phyloP scores from a whole-genome alignment of 2,797 vertebrate species.

The Coregonus sp. region DNA sequence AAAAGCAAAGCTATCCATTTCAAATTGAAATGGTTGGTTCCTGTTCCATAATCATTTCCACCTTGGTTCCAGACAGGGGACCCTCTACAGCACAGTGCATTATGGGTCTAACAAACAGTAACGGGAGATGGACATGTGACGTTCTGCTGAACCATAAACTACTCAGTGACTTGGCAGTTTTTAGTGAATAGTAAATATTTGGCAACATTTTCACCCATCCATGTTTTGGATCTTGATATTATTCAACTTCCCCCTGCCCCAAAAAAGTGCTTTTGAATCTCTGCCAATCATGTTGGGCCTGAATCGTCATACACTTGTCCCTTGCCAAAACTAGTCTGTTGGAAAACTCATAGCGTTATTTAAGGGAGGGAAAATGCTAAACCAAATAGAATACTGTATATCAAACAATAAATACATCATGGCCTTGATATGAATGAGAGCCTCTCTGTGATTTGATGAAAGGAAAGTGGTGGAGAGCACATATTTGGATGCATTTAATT shows the following conservation, averaged over 20 bases:
- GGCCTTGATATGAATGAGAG: background rate
- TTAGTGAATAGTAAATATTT: background rate
- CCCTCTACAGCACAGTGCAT: background rate
- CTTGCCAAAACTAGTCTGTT: background rate
- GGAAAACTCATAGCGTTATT: background rate
- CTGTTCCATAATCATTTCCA: conserved; percentile 65
- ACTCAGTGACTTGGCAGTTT: too few relatives aligned
- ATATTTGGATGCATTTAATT: background rate
- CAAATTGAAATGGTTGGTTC: conserved; percentile 65
- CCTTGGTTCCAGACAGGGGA: conserved; percentile 51
- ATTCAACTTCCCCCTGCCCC: background rate
- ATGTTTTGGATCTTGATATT: too few relatives aligned
- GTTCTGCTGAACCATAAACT: background rate
- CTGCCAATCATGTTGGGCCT: too few relatives aligned
- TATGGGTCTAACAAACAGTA: conserved; percentile 1
- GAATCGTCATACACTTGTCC: background rate
- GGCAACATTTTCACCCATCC: background rate
- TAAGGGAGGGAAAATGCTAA: background rate
- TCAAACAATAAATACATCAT: background rate
- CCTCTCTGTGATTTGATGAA: background rate
- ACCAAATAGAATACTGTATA: background rate
- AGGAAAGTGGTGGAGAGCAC: background rate
- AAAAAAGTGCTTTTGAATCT: background rate
- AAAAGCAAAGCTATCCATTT: conserved; percentile 66
- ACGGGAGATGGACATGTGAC: background rate